These are phyloP conservation scores for Lethocerus indicus DNA, from an alignment of 1,140 invertebrate genomes.

Conservation along the genomic window DNA sequence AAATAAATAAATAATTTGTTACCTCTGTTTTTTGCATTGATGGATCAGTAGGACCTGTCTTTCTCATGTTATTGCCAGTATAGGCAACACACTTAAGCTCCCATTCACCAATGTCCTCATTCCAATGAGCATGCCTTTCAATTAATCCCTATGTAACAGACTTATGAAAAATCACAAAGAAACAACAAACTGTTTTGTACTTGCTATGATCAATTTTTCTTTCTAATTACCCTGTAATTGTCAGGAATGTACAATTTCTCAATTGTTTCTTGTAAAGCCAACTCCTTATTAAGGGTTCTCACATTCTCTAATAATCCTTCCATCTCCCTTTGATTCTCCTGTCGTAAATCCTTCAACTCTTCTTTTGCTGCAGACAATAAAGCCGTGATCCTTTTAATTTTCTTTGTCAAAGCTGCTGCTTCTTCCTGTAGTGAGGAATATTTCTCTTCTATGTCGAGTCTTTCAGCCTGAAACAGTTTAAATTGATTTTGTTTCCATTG, in stretches of 20 bases:
- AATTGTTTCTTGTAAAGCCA: constrained; percentile 77
- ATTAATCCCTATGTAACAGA: constrained; percentile 55
- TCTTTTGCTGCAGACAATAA: constrained; percentile 67
- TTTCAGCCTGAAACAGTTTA: constrained; percentile 49
- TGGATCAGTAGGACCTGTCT: constrained; percentile 21
- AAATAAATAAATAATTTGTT: neutral
- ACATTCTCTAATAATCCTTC: constrained; percentile 89
- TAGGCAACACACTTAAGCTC: constrained; percentile 96
- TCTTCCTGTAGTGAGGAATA: constrained; percentile 91
- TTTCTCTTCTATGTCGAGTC: constrained; percentile 89
- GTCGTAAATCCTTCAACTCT: constrained; percentile 72
- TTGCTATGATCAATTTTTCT: neutral
- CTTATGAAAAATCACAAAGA: neutral
- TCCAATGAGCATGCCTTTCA: constrained; percentile 87
- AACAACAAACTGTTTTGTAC: neutral
- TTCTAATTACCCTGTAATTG: constrained; percentile 53
- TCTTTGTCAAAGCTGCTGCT: constrained; percentile 77
- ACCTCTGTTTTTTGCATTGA: constrained; percentile 8
- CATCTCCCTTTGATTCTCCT: constrained; percentile 92
- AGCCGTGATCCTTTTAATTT: constrained; percentile 74
- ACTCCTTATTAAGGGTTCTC: constrained; percentile 69
- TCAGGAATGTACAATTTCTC: constrained; percentile 81
- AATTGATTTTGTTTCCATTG: no score
- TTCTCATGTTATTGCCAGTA: constrained; percentile 96
- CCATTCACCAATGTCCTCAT: constrained; percentile 97